A percentile compares a stretch with the other conserved stretches of the same genome.
Evolutionary conservation across 2,888 invertebrate species (phyloP).

Genomic region (Eilema caniola): DNA sequence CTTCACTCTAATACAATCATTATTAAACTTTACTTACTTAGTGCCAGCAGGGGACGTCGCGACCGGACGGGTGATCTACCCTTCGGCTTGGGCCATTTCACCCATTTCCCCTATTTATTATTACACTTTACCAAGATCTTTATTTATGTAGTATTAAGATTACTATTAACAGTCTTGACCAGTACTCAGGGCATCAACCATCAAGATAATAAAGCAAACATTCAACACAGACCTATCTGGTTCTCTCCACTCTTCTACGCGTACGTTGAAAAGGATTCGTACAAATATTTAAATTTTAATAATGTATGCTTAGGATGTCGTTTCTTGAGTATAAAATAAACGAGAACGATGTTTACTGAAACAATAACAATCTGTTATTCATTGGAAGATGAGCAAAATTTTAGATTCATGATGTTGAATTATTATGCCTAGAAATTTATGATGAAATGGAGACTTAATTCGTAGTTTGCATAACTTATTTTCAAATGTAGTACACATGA

Average conservation of each 20-base stretch:
- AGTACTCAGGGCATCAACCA: neutral
- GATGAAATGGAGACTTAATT: constrained; percentile 6
- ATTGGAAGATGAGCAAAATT: constrained; percentile 43
- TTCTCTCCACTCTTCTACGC: constrained; percentile 28
- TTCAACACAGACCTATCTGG: constrained; percentile 27
- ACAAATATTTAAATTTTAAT: constrained; percentile 55
- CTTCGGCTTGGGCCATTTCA: too few relatives aligned
- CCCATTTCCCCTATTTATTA: too few relatives aligned
- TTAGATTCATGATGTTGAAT: constrained; percentile 20
- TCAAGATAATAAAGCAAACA: constrained; percentile 21
- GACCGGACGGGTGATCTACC: too few relatives aligned
- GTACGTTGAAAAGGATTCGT: constrained; percentile 40
- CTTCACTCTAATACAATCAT: too few relatives aligned
- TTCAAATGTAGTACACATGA: neutral
- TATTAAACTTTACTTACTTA: too few relatives aligned
- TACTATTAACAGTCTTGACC: too few relatives aligned
- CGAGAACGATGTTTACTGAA: constrained; percentile 41
- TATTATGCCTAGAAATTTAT: constrained; percentile 6
- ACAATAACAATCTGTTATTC: constrained; percentile 45
- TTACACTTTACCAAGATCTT: too few relatives aligned
- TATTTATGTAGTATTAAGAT: too few relatives aligned
- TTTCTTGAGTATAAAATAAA: constrained; percentile 45
- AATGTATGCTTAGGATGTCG: constrained; percentile 51
- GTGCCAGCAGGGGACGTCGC: too few relatives aligned
- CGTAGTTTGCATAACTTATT: neutral